Evolutionary conservation across 2,113 vertebrate species (phyloP).

Genomic region (Parotia lawesii): DNA sequence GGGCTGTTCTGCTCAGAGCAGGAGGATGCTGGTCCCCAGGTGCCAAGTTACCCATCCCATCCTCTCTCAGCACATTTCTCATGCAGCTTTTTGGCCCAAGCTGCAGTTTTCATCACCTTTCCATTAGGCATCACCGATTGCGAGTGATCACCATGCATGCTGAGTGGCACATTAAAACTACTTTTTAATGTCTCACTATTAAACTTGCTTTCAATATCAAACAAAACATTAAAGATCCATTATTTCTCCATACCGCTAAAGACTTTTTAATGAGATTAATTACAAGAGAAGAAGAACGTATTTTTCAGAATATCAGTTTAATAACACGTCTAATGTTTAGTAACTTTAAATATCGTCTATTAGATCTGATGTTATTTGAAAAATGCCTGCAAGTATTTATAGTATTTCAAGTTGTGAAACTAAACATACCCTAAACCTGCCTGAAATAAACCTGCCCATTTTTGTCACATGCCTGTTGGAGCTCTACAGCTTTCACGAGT

Average conservation of each 20-base stretch:
- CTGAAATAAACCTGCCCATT: neutral
- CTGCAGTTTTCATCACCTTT: conserved; percentile 10
- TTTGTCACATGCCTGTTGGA: neutral
- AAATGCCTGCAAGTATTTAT: neutral
- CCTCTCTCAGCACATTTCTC: neutral
- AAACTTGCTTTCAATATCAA: conserved; percentile 64
- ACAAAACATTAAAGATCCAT: conserved; percentile 69
- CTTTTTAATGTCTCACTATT: conserved; percentile 57
- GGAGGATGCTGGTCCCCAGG: neutral
- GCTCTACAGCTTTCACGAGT: neutral
- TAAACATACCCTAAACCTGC: neutral
- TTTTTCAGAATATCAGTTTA: conserved; percentile 46
- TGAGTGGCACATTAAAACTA: conserved; percentile 43
- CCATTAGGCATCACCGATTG: neutral
- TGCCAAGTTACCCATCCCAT: neutral
- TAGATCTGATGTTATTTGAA: conserved; percentile 16
- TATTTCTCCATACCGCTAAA: conserved; percentile 60
- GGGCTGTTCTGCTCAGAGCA: neutral
- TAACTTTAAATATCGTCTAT: conserved; percentile 34
- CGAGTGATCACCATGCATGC: neutral
- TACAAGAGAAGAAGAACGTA: conserved; percentile 33
- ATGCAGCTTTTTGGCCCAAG: neutral
- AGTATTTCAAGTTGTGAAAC: neutral
- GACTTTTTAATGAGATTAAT: conserved; percentile 68
- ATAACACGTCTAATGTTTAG: conserved; percentile 18